Base-by-base conservation (phyloP, 2,888 invertebrate genomes). In the Philonicus albiceps region DNA sequence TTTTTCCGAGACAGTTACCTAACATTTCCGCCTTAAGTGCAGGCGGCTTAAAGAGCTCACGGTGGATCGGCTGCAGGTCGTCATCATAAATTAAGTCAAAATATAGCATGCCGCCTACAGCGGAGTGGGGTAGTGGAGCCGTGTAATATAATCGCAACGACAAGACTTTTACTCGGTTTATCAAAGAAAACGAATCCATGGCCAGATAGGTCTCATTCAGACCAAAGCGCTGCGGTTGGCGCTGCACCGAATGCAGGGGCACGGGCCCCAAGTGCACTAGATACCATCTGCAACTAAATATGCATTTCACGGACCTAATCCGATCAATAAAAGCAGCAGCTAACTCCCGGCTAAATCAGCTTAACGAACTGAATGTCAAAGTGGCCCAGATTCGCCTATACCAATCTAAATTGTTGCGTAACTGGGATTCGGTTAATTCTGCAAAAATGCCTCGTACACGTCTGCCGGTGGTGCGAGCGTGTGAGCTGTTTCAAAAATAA, bases 321-420 rank as follows among this genome's bases (percentile, higher is more conserved):
- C 78, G 49, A 78, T 78, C 78, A 78, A 78, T 78, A 78, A 78
- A 78, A 78, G 19, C 49, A 22, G 49, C 40, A 40, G 40, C 34
- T 76, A 76, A 78, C 78, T 53, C 19, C 80, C 55, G 64, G 34
- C 81, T 55, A 81, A 81, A 81, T 81, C 64, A 55, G 81, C 64
- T 81, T 64, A 81, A 81, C 64, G 55, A 81, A 53, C 81, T 64
- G 81, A 81, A 81, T 81, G 81, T 81, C 81, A 81, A 55, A 81
- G 81, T 81, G 81, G 22, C 81, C 81, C 34, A 64, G 55, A 55
- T 55, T 81, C 11, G 34, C 34, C 34, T 22, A 34, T 13, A 13
- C 81, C 81, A n/a, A 64, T 81, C 64, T 49, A 11, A 31, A 19
- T 34, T 19, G 81, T 81, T 81, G 55, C 81, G 81, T 34, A 81